A percentile compares a stretch with the other conserved stretches of the same genome.
These are phyloP conservation scores for Coelopa pilipes DNA, from an alignment of 2,888 invertebrate species.

Conservation along the genomic window DNA sequence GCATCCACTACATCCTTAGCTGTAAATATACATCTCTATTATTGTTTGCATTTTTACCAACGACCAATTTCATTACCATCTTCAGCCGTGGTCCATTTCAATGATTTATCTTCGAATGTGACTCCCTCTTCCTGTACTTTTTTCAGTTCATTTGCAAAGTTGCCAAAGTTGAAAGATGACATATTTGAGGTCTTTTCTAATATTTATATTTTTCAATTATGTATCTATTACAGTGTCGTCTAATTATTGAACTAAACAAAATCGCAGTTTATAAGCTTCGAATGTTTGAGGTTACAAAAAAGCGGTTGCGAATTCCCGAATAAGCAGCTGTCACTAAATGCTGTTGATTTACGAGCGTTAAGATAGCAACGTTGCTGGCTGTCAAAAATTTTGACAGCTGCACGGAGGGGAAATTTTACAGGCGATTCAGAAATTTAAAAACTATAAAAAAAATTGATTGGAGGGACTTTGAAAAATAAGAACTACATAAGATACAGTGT, in stretches of 20 bases:
- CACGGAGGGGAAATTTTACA: too few species aligned
- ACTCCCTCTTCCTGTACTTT: conserved; percentile 71
- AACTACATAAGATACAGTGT: too few species aligned
- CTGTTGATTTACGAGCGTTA: too few species aligned
- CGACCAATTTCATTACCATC: conserved; percentile 74
- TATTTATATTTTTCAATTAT: background rate
- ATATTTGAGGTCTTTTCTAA: conserved; percentile 29
- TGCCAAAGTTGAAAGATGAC: conserved; percentile 52
- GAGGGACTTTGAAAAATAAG: too few species aligned
- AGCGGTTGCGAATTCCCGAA: background rate
- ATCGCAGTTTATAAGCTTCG: background rate
- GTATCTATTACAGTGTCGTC: background rate
- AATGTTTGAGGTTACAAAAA: background rate
- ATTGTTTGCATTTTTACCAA: background rate
- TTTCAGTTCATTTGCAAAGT: conserved; percentile 51
- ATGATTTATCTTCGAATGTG: conserved; percentile 82
- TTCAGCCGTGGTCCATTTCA: conserved; percentile 80
- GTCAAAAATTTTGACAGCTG: too few species aligned
- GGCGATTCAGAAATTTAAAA: too few species aligned
- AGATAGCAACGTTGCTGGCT: too few species aligned
- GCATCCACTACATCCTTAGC: conserved; percentile 80
- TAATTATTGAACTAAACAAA: background rate
- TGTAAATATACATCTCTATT: conserved; percentile 54
- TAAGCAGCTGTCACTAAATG: conserved; percentile 1
- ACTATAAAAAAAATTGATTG: too few species aligned